Conservation (phyloP, 2,888 invertebrate genomes). For the Campoplex capitator region DNA sequence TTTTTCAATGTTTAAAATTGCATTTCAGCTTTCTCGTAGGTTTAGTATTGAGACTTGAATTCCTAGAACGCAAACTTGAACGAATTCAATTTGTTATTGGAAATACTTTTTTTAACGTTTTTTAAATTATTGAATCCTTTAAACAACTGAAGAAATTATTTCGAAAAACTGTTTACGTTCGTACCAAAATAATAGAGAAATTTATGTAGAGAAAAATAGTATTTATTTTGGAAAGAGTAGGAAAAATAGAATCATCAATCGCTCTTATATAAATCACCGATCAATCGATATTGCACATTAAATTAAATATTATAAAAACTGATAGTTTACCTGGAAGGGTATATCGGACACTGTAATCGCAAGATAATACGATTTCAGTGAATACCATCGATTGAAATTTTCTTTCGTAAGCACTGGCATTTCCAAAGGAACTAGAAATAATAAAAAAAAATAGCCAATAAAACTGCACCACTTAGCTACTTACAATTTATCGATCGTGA, state of each 20-base stretch:
- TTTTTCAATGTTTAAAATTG: too few species aligned
- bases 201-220: too few species aligned
- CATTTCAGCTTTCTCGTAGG: too few species aligned
- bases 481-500: neutral
- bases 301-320: neutral
- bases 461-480: neutral
- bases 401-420: slow-evolving; percentile 97
- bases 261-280: too few species aligned
- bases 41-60: neutral
- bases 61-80: too few species aligned
- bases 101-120: too few species aligned
- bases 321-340: slow-evolving; percentile 95
- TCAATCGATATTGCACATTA: too few species aligned
- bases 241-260: too few species aligned
- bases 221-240: too few species aligned
- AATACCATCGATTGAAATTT: slow-evolving; percentile 99
- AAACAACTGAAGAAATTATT: neutral
- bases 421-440: slow-evolving; percentile 94
- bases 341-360: slow-evolving; percentile 98
- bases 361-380: slow-evolving; percentile 96
- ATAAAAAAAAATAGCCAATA: slow-evolving; percentile 26
- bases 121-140: neutral
- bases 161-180: too few species aligned
- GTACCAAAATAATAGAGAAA: too few species aligned
- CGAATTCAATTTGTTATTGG: too few species aligned